A percentile compares a stretch with the other conserved stretches of the same genome.
phyloP scores from a whole-genome alignment of 2,113 vertebrate species.

The Pheucticus melanocephalus region DNA sequence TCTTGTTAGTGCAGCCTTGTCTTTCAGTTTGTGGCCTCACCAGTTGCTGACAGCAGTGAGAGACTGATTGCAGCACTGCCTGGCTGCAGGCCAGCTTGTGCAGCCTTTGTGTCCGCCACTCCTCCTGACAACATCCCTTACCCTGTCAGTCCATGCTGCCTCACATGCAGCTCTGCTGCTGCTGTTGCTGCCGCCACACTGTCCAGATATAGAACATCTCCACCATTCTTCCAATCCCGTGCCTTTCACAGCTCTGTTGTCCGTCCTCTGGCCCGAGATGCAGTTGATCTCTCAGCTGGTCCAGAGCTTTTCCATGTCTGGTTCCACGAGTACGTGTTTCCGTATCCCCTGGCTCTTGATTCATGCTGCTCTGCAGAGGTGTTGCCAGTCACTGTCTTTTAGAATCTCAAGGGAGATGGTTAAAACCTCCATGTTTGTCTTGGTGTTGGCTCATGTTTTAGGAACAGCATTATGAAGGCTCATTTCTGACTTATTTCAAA shows the following conservation, averaged over 20 bases:
- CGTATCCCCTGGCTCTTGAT: not conserved
- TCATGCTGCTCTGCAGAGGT: not conserved
- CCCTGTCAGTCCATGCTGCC: not conserved
- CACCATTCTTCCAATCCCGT: accelerated
- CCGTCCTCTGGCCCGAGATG: not conserved
- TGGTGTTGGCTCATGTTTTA: not conserved
- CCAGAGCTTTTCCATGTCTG: not conserved
- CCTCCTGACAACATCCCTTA: not conserved
- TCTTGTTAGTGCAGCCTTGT: not conserved
- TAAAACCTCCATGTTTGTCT: not conserved
- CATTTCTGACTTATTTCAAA: not conserved
- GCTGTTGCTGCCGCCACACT: accelerated
- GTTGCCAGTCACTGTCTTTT: not conserved
- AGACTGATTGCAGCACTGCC: not conserved
- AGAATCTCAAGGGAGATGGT: not conserved
- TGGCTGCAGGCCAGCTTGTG: not conserved
- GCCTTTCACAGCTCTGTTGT: not conserved
- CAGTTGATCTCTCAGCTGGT: not conserved
- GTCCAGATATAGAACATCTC: not conserved
- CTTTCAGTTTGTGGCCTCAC: not conserved
- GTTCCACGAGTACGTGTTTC: not conserved
- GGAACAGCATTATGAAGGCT: not conserved
- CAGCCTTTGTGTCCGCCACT: not conserved
- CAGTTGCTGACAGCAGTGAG: not conserved
- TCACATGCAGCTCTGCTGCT: not conserved